phyloP scores from a whole-genome alignment of 2,797 vertebrate genomes.

The Lagorchestes hirsutus region DNA sequence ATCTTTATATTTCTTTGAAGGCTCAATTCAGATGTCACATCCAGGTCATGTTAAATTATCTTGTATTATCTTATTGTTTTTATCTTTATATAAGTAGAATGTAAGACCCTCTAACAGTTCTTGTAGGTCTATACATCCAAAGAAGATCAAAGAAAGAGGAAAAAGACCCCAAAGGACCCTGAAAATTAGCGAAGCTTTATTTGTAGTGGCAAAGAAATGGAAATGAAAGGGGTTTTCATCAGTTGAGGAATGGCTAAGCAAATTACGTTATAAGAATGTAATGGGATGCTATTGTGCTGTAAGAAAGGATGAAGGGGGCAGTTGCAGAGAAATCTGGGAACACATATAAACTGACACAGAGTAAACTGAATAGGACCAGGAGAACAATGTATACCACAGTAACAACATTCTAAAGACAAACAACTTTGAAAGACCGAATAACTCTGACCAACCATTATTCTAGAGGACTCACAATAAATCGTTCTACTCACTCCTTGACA shows the following conservation, averaged over 20 bases:
- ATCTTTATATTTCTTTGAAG: background rate
- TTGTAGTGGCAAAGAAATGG: background rate
- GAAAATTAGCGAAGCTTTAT: background rate
- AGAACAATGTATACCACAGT: too few relatives aligned
- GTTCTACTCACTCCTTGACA: too few relatives aligned
- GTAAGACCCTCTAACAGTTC: background rate
- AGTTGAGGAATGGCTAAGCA: background rate
- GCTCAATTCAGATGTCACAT: background rate
- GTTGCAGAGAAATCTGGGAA: too few relatives aligned
- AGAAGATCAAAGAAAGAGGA: background rate
- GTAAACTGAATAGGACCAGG: too few relatives aligned
- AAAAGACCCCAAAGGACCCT: background rate
- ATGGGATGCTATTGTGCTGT: background rate
- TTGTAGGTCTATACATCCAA: background rate
- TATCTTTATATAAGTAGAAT: background rate
- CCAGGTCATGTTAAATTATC: background rate
- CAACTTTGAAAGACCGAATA: too few relatives aligned
- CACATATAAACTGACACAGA: too few relatives aligned
- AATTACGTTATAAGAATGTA: background rate
- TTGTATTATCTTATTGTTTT: background rate
- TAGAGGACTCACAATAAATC: too few relatives aligned
- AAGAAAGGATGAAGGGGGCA: background rate
- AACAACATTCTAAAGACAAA: too few relatives aligned
- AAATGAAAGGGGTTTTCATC: background rate
- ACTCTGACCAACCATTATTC: too few relatives aligned